Evolutionary conservation across 2,113 vertebrate species (phyloP).

Genomic region (Actinemys pallida): DNA sequence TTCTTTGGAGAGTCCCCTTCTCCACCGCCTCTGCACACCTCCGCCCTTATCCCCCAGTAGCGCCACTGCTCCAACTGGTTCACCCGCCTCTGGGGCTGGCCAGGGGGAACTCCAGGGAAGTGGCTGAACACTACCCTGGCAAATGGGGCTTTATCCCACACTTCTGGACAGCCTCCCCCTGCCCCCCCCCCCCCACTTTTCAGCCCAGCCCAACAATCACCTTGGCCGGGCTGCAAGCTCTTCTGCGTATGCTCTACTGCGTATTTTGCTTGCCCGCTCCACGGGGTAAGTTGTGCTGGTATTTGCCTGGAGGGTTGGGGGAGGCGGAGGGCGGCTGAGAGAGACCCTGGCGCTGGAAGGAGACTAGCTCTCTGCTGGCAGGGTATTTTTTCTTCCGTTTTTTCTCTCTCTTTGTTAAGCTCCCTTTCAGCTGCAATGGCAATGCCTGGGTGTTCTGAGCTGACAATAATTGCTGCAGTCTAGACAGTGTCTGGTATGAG

Average conservation of each 20-base stretch:
- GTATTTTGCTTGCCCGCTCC: accelerated
- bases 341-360: conserved; percentile 65
- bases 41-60: background rate
- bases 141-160: background rate
- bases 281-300: background rate
- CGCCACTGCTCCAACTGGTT: background rate
- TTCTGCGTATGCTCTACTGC: background rate
- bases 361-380: conserved; percentile 71
- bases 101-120: background rate
- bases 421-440: conserved; percentile 88
- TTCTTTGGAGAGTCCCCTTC: background rate
- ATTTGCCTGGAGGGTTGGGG: background rate
- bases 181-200: background rate
- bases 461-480: conserved; percentile 95
- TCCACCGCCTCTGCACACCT: background rate
- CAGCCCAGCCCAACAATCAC: background rate
- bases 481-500: conserved; percentile 95
- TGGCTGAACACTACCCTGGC: background rate
- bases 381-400: conserved; percentile 48
- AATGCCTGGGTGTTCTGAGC: conserved; percentile 91
- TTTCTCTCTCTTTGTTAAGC: conserved; percentile 83
- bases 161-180: background rate
- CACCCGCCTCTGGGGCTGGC: background rate
- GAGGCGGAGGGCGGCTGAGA: background rate
- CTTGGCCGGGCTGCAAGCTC: accelerated